Percentiles rank a stretch among this genome's conserved stretches.
phyloP scores from a whole-genome alignment of 1,140 invertebrate genomes.

The Limonius californicus region DNA sequence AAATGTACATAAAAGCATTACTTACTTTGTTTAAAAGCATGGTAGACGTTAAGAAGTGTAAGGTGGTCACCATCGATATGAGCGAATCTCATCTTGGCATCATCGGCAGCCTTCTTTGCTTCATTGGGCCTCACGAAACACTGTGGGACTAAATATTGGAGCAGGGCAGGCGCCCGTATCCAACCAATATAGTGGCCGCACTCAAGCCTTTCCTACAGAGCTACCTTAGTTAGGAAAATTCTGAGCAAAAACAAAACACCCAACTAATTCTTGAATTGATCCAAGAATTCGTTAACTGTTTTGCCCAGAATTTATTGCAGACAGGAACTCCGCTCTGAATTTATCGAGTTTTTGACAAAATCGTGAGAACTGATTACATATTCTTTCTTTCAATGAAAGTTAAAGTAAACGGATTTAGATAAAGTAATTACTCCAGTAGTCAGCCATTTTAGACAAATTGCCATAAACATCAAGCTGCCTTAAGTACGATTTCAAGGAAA shows the following conservation, averaged over 20 bases:
- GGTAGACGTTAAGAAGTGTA: conserved; percentile 91
- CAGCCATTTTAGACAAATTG: no score
- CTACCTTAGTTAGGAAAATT: conserved; percentile 47
- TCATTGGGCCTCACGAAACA: conserved; percentile 99
- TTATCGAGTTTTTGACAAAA: no score
- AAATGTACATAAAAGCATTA: no score
- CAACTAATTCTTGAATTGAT: conserved; percentile 8
- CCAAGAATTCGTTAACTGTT: conserved; percentile 23
- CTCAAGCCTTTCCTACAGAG: conserved; percentile 50
- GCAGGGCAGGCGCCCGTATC: conserved; percentile 53
- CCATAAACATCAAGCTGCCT: no score
- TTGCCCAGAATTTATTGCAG: conserved; percentile 15
- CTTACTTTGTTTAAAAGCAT: conserved; percentile 99
- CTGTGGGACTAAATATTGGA: conserved; percentile 86
- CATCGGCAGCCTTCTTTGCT: conserved; percentile 97
- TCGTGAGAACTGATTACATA: no score
- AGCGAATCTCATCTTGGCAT: conserved; percentile 98
- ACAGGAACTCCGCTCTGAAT: background rate
- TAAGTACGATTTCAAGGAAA: no score
- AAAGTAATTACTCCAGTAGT: no score
- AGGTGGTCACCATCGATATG: conserved; percentile 99
- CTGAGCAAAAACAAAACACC: conserved; percentile 25
- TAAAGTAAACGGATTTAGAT: no score
- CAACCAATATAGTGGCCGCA: conserved; percentile 55
- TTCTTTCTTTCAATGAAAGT: no score